Conservation (phyloP, 37 sponge, comb jelly and placozoan genomes). For the Crambe crambe region DNA sequence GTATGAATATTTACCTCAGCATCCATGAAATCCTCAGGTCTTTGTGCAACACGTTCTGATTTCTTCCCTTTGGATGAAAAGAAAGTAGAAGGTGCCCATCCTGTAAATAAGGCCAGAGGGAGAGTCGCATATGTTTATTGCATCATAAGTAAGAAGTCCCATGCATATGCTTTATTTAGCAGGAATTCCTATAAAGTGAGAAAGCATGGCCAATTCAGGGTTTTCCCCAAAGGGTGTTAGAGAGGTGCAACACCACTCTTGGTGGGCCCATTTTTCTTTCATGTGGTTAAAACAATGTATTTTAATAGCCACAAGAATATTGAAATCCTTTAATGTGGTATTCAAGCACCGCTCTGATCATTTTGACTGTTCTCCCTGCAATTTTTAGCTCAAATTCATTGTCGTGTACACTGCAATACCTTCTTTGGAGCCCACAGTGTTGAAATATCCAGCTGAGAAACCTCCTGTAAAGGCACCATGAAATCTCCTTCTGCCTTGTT, state of each 20-base stretch:
- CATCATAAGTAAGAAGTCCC: neutral
- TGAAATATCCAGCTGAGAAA: constrained; percentile 97
- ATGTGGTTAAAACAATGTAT: no score
- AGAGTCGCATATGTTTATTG: neutral
- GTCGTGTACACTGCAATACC: constrained; percentile 34
- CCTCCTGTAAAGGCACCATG: constrained; percentile 99
- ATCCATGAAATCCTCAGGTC: constrained; percentile 97
- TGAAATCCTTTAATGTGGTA: no score
- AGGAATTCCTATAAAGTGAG: neutral
- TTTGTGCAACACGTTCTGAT: constrained; percentile 17
- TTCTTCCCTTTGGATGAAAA: constrained; percentile 71
- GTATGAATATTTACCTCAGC: constrained; percentile 64
- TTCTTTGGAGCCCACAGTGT: constrained; percentile 95
- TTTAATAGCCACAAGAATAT: no score
- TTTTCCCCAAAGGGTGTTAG: no score
- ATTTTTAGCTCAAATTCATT: no score
- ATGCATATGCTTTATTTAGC: neutral
- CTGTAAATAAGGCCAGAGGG: constrained; percentile 15
- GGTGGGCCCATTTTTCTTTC: no score
- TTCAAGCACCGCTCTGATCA: no score
- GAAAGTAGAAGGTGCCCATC: constrained; percentile 89
- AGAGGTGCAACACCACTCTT: no score
- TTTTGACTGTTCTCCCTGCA: no score
- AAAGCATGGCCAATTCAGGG: no score
- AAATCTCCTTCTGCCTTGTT: constrained; percentile 85